phyloP scores from a whole-genome alignment of 35 echinoderm and acorn worm species.

The Stichopus chloronotus region DNA sequence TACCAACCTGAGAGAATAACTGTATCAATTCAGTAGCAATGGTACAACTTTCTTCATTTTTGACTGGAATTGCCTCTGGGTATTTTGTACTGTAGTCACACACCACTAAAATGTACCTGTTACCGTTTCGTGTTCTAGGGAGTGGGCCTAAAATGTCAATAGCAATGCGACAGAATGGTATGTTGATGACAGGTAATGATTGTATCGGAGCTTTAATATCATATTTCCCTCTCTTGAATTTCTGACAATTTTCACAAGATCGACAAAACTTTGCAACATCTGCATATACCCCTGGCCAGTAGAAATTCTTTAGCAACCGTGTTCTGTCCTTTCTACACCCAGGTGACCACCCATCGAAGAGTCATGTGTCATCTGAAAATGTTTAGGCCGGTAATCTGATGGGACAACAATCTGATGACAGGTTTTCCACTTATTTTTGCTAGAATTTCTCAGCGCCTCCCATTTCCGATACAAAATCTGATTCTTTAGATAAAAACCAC shows the following conservation, averaged over 20 bases:
- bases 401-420: background rate
- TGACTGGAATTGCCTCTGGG: constrained; percentile 32
- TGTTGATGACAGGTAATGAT: background rate
- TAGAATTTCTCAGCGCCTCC: background rate
- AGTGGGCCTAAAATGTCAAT: constrained; percentile 40
- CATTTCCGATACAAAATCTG: background rate
- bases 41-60: background rate
- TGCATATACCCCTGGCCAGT: background rate
- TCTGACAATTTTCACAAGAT: constrained; percentile 13
- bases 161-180: constrained; percentile 15
- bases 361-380: background rate
- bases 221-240: background rate
- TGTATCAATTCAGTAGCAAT: constrained; percentile 24
- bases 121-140: constrained; percentile 1
- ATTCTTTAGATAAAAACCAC: background rate
- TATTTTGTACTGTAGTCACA: constrained; percentile 45
- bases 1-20: constrained; percentile 14
- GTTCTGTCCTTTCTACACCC: background rate
- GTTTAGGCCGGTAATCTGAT: background rate
- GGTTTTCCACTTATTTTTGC: background rate
- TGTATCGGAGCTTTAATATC: background rate
- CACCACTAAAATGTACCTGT: constrained; percentile 38
- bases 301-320: constrained; percentile 17
- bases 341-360: background rate
- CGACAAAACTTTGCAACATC: background rate